A percentile compares a stretch with the other conserved stretches of the same genome.
phyloP scores from a whole-genome alignment of 2,888 invertebrate species.

The Tipula confusa region DNA sequence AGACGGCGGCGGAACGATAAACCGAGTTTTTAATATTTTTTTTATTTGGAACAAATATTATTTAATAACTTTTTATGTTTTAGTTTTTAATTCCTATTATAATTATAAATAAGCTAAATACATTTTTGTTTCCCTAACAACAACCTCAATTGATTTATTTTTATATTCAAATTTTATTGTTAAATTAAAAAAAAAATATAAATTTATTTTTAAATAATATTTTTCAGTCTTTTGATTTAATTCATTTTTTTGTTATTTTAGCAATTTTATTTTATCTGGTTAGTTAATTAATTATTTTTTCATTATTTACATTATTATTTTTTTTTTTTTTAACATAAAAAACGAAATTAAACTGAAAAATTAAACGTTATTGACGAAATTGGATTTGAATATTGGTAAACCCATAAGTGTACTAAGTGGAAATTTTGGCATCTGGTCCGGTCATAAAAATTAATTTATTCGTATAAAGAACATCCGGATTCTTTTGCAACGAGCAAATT shows the following conservation, averaged over 20 bases:
- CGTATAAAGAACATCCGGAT: neutral
- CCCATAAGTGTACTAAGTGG: neutral
- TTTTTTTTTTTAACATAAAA: neutral
- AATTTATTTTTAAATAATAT: conserved; percentile 16
- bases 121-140: neutral
- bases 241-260: conserved; percentile 20
- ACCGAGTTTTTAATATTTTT: conserved; percentile 13
- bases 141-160: conserved; percentile 14
- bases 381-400: neutral
- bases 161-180: neutral
- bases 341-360: neutral
- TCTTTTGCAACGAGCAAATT: neutral
- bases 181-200: conserved; percentile 14
- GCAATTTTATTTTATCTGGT: neutral
- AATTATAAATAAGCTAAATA: conserved; percentile 25
- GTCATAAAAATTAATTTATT: neutral
- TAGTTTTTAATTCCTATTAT: conserved; percentile 8
- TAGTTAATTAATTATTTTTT: neutral
- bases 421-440: neutral
- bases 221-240: conserved; percentile 25
- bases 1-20: neutral
- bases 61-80: neutral
- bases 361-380: neutral
- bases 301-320: neutral
- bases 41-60: conserved; percentile 29